phyloP scores from a whole-genome alignment of 1,140 invertebrate genomes.

The Drosophila takahashii region DNA sequence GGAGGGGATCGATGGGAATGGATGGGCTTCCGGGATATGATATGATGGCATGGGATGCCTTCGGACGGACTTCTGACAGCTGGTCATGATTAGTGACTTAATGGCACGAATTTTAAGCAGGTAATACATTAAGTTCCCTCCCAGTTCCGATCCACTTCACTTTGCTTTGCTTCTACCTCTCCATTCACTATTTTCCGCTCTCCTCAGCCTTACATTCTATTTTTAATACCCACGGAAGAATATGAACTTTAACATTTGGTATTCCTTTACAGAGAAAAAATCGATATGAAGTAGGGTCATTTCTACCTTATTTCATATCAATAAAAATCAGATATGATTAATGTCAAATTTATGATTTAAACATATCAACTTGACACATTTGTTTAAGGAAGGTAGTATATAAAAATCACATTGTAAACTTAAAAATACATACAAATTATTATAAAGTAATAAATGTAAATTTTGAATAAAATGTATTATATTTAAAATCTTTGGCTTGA shows the following conservation, averaged over 20 bases:
- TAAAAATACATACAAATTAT: too few species aligned
- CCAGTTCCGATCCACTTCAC: neutral
- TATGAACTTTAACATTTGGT: conserved; percentile 12
- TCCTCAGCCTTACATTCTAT: conserved; percentile 21
- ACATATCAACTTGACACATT: too few species aligned
- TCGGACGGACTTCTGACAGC: conserved; percentile 27
- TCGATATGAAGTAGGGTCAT: too few species aligned
- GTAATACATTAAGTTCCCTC: conserved; percentile 33
- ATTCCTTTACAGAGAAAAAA: neutral
- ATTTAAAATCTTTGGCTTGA: too few species aligned
- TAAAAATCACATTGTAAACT: too few species aligned
- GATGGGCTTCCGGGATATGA: neutral
- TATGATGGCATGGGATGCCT: neutral
- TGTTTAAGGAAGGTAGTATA: neutral
- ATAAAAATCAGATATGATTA: too few species aligned
- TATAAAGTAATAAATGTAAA: too few species aligned
- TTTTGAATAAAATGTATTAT: too few species aligned
- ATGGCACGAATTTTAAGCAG: conserved; percentile 40
- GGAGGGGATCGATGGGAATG: neutral
- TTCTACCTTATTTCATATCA: too few species aligned
- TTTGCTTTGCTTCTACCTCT: neutral
- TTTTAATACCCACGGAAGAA: conserved; percentile 8
- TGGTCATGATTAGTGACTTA: conserved; percentile 41
- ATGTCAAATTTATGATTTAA: too few species aligned
- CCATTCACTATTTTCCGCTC: neutral